A percentile compares a stretch with the other conserved stretches of the same genome.
These are phyloP conservation scores for Crossaster papposus DNA, from an alignment of 53 echinoderm and acorn worm genomes.

Conservation along the genomic window DNA sequence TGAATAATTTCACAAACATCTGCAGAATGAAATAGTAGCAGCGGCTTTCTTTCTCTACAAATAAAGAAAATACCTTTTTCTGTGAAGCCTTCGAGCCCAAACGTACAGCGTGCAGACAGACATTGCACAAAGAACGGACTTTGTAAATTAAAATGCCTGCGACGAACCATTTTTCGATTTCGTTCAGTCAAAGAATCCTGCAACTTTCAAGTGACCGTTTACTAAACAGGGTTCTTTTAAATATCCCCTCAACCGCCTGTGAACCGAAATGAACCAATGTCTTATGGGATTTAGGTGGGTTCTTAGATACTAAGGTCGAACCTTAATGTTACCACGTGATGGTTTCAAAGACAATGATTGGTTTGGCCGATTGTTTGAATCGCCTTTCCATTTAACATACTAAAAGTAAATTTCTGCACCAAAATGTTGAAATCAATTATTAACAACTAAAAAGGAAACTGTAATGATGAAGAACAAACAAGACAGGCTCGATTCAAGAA, in stretches of 20 bases:
- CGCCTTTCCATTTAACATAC: not conserved
- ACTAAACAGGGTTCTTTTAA: not conserved
- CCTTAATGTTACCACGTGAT: not conserved
- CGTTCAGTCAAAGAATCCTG: constrained; percentile 9
- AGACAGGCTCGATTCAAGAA: not conserved
- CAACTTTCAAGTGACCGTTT: not conserved
- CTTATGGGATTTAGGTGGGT: no score
- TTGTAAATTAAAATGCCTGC: constrained; percentile 9
- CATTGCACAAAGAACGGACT: not conserved
- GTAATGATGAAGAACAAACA: not conserved
- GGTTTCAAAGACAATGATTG: not conserved
- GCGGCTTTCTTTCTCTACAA: not conserved
- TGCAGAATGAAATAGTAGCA: constrained; percentile 2
- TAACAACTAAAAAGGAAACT: not conserved
- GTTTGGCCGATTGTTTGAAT: not conserved
- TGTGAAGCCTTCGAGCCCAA: constrained; percentile 2
- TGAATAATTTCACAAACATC: not conserved
- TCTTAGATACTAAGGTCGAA: no score
- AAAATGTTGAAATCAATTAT: not conserved
- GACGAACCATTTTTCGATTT: constrained; percentile 41
- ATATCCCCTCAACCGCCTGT: not conserved
- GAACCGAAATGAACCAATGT: not conserved
- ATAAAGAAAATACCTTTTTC: not conserved
- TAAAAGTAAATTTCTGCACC: not conserved
- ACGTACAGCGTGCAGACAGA: constrained; percentile 52